phyloP scores from a whole-genome alignment of 2,888 invertebrate species.

The Pardosa pseudoannulata region DNA sequence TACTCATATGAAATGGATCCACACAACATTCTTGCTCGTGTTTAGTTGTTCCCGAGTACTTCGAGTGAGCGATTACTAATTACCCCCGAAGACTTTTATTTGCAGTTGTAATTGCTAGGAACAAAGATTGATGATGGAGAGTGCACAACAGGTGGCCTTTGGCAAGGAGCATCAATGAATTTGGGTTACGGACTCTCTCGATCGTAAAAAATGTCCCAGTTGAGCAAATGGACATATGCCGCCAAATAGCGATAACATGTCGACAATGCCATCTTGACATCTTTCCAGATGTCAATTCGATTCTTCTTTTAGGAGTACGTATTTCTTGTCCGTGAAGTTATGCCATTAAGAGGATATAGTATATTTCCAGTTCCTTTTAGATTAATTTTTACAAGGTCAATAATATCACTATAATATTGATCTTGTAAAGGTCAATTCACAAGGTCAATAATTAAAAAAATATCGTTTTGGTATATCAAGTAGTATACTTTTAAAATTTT shows the following conservation, averaged over 20 bases:
- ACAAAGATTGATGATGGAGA: conserved; percentile 37
- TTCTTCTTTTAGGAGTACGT: not conserved
- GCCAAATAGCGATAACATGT: not conserved
- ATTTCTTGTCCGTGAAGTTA: no score
- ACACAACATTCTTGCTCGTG: not conserved
- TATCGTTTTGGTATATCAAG: no score
- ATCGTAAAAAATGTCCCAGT: not conserved
- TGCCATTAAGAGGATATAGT: no score
- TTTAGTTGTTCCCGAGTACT: not conserved
- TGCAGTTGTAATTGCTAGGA: conserved; percentile 35
- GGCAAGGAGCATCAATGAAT: not conserved
- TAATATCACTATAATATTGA: no score
- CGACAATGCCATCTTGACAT: not conserved
- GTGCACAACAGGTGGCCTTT: conserved; percentile 23
- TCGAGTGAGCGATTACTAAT: not conserved
- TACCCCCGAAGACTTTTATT: not conserved
- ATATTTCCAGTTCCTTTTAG: no score
- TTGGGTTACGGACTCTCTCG: conserved; percentile 2
- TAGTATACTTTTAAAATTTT: no score
- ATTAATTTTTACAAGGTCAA: no score
- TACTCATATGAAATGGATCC: not conserved
- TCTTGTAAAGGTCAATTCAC: no score
- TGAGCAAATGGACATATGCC: not conserved
- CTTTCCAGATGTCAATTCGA: not conserved
- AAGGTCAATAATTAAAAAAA: no score